phyloP scores from a whole-genome alignment of 2,113 vertebrate species.

The Percopsis transmontana region DNA sequence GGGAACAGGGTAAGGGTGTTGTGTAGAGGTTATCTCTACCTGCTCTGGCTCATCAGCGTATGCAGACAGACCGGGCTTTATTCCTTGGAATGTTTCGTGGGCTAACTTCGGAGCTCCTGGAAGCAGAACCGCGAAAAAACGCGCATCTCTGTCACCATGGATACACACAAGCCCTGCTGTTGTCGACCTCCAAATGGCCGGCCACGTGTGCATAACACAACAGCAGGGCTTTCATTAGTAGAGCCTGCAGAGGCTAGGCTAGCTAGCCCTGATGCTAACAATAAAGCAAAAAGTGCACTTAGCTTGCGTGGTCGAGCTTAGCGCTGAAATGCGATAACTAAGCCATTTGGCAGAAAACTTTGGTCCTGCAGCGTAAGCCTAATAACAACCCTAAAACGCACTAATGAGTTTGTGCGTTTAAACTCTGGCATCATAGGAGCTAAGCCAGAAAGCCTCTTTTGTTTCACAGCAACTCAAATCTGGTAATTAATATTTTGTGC shows the following conservation, averaged over 20 bases:
- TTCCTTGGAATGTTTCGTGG: constrained; percentile 87
- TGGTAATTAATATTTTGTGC: constrained; percentile 51
- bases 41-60: constrained; percentile 90
- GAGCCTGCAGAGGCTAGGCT: constrained; percentile 5
- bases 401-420: constrained; percentile 45
- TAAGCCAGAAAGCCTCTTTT: constrained; percentile 42
- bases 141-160: background rate
- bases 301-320: constrained; percentile 65
- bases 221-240: constrained; percentile 60
- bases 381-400: constrained; percentile 47
- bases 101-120: constrained; percentile 83
- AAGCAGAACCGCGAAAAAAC: constrained; percentile 28
- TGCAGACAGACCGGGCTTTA: constrained; percentile 91
- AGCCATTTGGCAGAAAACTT: constrained; percentile 64
- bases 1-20: background rate
- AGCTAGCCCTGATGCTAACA: constrained; percentile 59
- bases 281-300: constrained; percentile 74
- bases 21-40: constrained; percentile 67
- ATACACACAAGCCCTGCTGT: constrained; percentile 20
- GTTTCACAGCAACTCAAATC: constrained; percentile 31
- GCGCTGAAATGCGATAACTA: constrained; percentile 64
- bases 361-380: constrained; percentile 43
- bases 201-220: constrained; percentile 53
- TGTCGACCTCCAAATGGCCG: constrained; percentile 49
- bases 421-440: constrained; percentile 1